Evolutionary conservation across 2,888 invertebrate genomes (phyloP), one percentile per base, ranked within the genome.

Genomic region (Selenia dentaria): DNA sequence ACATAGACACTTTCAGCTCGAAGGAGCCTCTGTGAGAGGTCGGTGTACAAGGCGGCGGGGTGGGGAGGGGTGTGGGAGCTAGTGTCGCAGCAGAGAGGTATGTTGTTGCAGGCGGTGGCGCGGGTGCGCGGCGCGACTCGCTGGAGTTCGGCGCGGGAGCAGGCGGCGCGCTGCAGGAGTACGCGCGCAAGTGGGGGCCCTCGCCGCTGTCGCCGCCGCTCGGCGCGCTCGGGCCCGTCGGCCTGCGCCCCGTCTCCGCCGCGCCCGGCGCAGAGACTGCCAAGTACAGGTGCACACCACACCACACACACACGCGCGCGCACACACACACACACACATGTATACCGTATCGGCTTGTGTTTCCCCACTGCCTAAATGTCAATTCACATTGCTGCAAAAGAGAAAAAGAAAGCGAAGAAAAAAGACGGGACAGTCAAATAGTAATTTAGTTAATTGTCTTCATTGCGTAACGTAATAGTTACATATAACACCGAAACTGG

Each of bases 251-350:
- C 70, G 90, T 91, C 49, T 89, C 89, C 60, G 91, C 91, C 67
- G 98, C 98, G 51, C 98, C 98, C 25, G 98, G 98, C 57, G 97
- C 98, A 1, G 98, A 98, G 91, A 96, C 95, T 61, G 92, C 93
- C 64, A 94, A 93, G 81, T 94, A 94, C 81, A 93, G 96, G 84
- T 94, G 83, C 72, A 44, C 37, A 37, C 56, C 28, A 25, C n/a
- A 3, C 16, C 24, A 11, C 41, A 13, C 41, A 18, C 46, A 9
- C 34, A 20, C 32, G 10, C 36, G 33, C 54, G 26, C 16, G 16
- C 4, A 16, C 16, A 16, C 16, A 3, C 16, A 4, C 16, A 16
- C 16, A 16, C 4, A n/a, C n/a, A n/a, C n/a, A n/a, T n/a, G n/a
- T n/a, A n/a, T n/a, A n/a, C n/a, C n/a, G n/a, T n/a, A n/a, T n/a